Conservation (phyloP, 2,113 vertebrate species). For the Cyanoramphus novaezelandiae region DNA sequence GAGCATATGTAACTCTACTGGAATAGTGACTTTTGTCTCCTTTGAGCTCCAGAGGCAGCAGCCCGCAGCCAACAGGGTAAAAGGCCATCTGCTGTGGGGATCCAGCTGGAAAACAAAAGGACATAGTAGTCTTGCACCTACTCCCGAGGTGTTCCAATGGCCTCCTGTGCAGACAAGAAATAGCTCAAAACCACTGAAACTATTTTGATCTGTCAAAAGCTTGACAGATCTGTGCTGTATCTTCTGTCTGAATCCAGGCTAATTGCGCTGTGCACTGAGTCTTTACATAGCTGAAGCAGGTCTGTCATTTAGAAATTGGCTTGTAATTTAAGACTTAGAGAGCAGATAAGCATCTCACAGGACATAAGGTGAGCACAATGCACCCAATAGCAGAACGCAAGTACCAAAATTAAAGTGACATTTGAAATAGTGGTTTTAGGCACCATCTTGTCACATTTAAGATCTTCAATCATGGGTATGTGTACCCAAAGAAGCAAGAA, state of each 20-base stretch:
- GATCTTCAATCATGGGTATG: background rate
- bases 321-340: background rate
- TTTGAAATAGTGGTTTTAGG: conserved; percentile 3
- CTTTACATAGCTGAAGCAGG: background rate
- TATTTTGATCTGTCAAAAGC: background rate
- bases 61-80: background rate
- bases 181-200: background rate
- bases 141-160: fast-evolving
- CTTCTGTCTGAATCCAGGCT: background rate
- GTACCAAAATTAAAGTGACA: background rate
- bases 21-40: background rate
- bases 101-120: background rate
- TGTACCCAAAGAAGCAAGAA: background rate
- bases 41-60: background rate
- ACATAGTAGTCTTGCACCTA: background rate
- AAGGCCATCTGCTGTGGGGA: background rate
- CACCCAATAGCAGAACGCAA: background rate
- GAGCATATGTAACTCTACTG: background rate
- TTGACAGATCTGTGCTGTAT: background rate
- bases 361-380: background rate
- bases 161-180: background rate
- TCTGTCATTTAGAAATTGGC: background rate
- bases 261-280: background rate
- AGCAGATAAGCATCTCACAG: background rate
- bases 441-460: background rate